Base-by-base conservation (phyloP, 1,140 invertebrate genomes). In the Bombus balteatus region DNA sequence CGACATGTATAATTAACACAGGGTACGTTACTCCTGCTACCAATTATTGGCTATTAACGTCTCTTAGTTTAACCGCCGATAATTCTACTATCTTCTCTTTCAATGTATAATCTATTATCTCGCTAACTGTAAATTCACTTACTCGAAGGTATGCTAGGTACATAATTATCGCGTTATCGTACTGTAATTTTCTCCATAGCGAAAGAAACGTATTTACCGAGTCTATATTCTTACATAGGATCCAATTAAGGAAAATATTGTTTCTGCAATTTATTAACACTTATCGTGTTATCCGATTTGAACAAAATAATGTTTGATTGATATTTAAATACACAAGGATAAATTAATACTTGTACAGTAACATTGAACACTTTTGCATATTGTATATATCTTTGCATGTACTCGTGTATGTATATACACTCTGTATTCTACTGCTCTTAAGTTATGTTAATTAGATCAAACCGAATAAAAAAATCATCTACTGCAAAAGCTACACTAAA, bases 1-100 rank as follows among this genome's bases (percentile, higher is more conserved):
- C 12, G 3, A 12, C 39, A 13, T 15, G 43, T 32, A 22, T 34
- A 25, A 77, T 65, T 65, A 65, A 65, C 75, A 41, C 53, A 6
- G 10, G 18, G 12, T 8, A 59, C 3, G 59, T 78, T 65, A 41
- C 73, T 53, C 41, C 18, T 68, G 10, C 22, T 10, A 25, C 9
- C 41, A 53, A 53, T 53, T n/a, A 74, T 74, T 25, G 41, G 28
- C 28, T 25, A 74, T 74, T 74, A 43, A 74, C 6, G n/a, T 74
- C n/a, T 10, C 25, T 47, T 28, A 34, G 25, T 34, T 47, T 32
- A 43, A 74, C 28, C 13, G 6, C 4, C 25, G 53, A 15, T 28
- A 37, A 28, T 39, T 70, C 53, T 34, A 13, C 34, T 53, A n/a
- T 75, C 34, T 59, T 59, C 25, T 3, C 25, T 12, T 76, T 15